A percentile compares a stretch with the other conserved stretches of the same genome.
phyloP scores from a whole-genome alignment of 2,113 vertebrate genomes.

The Hippopotamus amphibius region DNA sequence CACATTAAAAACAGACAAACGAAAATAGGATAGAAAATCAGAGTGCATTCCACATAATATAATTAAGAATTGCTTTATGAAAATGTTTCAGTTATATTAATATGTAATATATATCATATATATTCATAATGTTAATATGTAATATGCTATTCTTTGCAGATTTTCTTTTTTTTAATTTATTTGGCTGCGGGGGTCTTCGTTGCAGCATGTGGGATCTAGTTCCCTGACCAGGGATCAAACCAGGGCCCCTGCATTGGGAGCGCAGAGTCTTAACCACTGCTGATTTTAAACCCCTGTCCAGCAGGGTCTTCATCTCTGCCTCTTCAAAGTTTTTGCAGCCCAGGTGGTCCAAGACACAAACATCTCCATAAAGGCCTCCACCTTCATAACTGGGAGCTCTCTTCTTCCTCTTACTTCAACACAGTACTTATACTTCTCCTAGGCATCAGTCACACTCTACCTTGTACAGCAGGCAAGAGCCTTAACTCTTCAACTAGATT shows the following conservation, averaged over 20 bases:
- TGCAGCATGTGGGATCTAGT: no score
- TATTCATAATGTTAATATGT: neutral
- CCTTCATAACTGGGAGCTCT: neutral
- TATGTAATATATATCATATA: neutral
- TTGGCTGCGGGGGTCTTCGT: no score
- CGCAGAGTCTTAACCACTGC: no score
- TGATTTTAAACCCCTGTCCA: neutral
- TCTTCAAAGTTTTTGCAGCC: neutral
- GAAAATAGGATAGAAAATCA: constrained; percentile 5
- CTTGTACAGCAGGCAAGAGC: neutral
- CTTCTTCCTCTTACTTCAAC: neutral
- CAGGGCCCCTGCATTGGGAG: no score
- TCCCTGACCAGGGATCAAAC: no score
- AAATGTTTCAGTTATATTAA: neutral
- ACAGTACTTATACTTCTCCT: neutral
- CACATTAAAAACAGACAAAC: neutral
- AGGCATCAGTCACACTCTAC: neutral
- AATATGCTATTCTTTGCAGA: neutral
- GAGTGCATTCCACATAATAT: neutral
- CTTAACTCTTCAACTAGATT: neutral
- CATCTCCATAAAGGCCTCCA: neutral
- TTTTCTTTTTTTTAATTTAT: neutral
- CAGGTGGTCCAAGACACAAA: neutral
- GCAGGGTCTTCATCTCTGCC: neutral
- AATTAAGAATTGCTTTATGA: neutral